phyloP scores from a whole-genome alignment of 2,797 vertebrate genomes.

The Melanotaenia pygmaea region DNA sequence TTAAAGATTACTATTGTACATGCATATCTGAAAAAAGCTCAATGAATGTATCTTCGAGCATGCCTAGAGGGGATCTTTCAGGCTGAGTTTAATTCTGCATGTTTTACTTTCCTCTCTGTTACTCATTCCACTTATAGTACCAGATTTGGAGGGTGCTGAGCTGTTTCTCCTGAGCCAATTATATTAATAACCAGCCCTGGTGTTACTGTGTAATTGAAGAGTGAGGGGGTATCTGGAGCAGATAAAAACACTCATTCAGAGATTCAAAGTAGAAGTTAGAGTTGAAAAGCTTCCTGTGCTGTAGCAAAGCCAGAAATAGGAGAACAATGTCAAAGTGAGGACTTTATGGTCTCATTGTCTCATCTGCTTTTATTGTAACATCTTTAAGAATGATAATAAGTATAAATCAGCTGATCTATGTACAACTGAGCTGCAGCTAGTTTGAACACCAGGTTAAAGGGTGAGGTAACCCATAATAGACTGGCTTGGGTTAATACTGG shows the following conservation, averaged over 20 bases:
- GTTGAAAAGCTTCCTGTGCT: slow-evolving; percentile 55
- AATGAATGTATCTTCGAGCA: background rate
- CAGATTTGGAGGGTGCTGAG: slow-evolving; percentile 5
- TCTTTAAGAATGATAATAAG: slow-evolving; percentile 40
- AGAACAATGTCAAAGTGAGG: slow-evolving; percentile 45
- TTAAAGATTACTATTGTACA: background rate
- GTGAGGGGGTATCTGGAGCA: slow-evolving; percentile 45
- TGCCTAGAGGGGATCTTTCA: background rate
- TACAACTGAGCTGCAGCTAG: no score
- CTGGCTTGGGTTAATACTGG: no score
- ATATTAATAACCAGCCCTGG: slow-evolving; percentile 47
- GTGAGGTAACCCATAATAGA: no score
- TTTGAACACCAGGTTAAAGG: no score
- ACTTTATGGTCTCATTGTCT: slow-evolving; percentile 21
- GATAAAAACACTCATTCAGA: slow-evolving; percentile 35
- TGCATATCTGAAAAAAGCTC: background rate
- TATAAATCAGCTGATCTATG: no score
- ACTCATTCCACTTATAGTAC: background rate
- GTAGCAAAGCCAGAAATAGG: slow-evolving; percentile 37
- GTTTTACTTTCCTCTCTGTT: background rate
- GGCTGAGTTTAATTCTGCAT: background rate
- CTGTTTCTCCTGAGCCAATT: slow-evolving; percentile 50
- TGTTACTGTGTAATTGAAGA: slow-evolving; percentile 42
- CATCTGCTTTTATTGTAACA: slow-evolving; percentile 38
- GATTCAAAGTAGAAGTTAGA: slow-evolving; percentile 45